Evolutionary conservation across 1,140 invertebrate genomes (phyloP), one percentile per base, ranked within the genome.

Genomic region (Protaetia brevitarsis): DNA sequence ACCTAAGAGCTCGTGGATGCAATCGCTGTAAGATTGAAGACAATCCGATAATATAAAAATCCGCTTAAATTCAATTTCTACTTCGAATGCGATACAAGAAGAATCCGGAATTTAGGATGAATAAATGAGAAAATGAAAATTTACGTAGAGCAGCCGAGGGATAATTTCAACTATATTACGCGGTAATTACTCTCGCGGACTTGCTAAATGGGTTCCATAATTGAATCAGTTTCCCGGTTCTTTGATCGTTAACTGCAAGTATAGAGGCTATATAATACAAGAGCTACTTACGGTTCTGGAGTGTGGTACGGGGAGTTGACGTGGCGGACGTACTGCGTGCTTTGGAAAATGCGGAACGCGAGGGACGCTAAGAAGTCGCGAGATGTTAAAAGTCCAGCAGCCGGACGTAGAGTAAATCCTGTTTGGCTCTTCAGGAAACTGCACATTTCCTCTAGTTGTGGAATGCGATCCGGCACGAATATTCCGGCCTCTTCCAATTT

Each of bases 1-100:
- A 31, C 97, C 97, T 21, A 99, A 83, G n/a, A 99, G 86, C 80
- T 99, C 97, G 79, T 99, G 97, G 76, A 98, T 97, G 78, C 94
- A 92, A 78, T 99, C 97, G 36, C 92, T 95, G 82, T 61, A 86
- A 85, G 66, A 71, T 69, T 75, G 67, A 68, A 69, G 41, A 51
- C 31, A 51, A 51, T 51, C 41, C 41, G 16, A 51, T 51, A 51
- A 23, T 23, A 10, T 19, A 23, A 19, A 51, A 72, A 74, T 66
- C 26, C 29, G 26, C 51, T 66, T 57, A 69, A 69, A 68, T 62
- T 63, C 30, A 34, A 51, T 51, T 23, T 45, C 11, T 51, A 23
- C 21, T 23, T 3, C 19, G 21, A 51, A 59, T 59, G 6, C 27
- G 57, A 59, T 27, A 23, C 26, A 6, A 4, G 30, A 59, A 6